Evolutionary conservation across 2,797 vertebrate species (phyloP), one percentile per base, ranked within the genome.

Genomic region (Lerista edwardsae): DNA sequence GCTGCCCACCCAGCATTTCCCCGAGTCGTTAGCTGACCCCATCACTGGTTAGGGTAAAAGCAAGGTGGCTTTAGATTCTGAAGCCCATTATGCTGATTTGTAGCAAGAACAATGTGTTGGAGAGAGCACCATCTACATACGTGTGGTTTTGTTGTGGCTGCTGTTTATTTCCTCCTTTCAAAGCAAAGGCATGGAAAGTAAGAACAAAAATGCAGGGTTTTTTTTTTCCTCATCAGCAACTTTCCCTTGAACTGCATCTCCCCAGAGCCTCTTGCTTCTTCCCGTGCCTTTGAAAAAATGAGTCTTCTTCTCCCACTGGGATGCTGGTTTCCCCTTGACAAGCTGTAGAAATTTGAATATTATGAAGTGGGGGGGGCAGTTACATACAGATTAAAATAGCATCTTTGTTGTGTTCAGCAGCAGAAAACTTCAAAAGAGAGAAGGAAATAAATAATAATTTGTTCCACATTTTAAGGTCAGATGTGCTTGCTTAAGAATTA

Each of bases 401-500:
- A 51, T 83, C 84, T 84, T 71, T 51, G 39, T 73, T 73, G 25
- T 2, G 71, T 36, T 15, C 74, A 55, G 57, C 79, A 6, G 6
- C 73, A 62, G 8, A 64, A 88, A 76, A 1, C 19, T 89, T 87
- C 65, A 74, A 83, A 80, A 69, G 59, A 36, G 27, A 78, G 19
- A 47, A 83, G 62, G 73, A n/a, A 79, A 59, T n/a, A 83, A 89
- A 1, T 25, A 65, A 51, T 61, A 14, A 29, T 55, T 59, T 2
- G 69, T 91, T 79, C 57, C 77, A 61, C 7, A 64, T 15, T 89
- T 85, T 75, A 85, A 47, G 44, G 77, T 41, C 5, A 75, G 7
- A 36, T 47, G 15, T n/a, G 51, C 36, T 39, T 81, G 10, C 4
- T 47, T 57, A 72, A 34, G 61, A 85, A 75, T 81, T 41, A 7